Percentiles rank a stretch among this genome's conserved stretches.
Conservation (phyloP, 2,113 vertebrate genomes). For the Phylloscopus whistleri region DNA sequence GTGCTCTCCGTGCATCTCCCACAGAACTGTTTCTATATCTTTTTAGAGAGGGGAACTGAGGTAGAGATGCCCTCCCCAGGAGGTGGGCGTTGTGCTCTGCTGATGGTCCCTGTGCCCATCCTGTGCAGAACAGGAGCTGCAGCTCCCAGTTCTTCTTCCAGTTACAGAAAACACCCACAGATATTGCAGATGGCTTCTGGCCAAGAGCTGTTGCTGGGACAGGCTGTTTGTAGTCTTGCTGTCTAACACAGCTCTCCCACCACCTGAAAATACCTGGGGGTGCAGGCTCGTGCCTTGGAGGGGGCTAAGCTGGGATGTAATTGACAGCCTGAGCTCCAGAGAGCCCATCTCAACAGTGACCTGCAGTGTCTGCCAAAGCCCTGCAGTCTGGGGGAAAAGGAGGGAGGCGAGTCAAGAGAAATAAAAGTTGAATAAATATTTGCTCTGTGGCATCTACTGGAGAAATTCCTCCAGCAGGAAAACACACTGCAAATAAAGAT, state of each 20-base stretch:
- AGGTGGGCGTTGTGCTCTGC: neutral
- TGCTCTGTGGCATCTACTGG: constrained; percentile 41
- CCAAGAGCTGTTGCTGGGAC: neutral
- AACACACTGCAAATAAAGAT: constrained; percentile 45
- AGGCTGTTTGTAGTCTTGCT: neutral
- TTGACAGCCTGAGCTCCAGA: neutral
- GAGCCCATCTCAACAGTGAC: neutral
- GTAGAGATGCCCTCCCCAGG: neutral
- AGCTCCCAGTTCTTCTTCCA: neutral
- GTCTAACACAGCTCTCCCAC: neutral
- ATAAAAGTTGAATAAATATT: constrained; percentile 49
- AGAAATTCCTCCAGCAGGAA: constrained; percentile 40
- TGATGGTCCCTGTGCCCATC: neutral
- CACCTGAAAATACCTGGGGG: neutral
- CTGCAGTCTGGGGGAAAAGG: neutral
- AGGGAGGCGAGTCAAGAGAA: constrained; percentile 3
- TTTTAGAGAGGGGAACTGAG: neutral
- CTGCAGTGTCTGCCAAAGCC: constrained; percentile 9
- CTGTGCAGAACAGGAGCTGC: neutral
- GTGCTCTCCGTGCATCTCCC: neutral
- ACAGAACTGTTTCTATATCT: neutral
- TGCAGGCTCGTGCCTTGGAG: neutral
- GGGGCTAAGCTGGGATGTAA: neutral
- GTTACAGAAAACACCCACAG: constrained; percentile 3
- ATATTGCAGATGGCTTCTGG: neutral